Percentiles rank a stretch among this genome's conserved stretches.
Conservation (phyloP, 30 jellyfish, hydroid and myxozoan species). For the Hydractinia symbiolongicarpus region DNA sequence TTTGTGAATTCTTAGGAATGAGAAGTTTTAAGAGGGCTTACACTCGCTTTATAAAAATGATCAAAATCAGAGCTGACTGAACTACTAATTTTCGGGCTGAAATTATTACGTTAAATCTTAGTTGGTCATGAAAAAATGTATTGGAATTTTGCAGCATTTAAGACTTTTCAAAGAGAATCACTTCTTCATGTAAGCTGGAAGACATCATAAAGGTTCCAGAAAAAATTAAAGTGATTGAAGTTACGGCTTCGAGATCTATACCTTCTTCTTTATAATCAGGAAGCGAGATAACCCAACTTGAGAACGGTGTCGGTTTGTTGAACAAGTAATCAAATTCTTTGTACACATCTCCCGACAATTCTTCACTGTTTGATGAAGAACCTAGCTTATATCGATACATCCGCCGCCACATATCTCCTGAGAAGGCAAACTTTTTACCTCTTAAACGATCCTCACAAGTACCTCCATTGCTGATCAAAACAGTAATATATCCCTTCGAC, state of each 20-base stretch:
- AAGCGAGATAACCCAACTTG: neutral
- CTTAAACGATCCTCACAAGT: neutral
- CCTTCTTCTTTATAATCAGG: neutral
- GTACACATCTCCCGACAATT: neutral
- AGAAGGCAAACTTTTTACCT: neutral
- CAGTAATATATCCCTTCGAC: neutral
- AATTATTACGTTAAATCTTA: too few species aligned
- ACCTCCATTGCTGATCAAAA: neutral
- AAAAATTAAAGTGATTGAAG: neutral
- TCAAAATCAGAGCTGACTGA: too few species aligned
- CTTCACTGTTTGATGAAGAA: neutral
- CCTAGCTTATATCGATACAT: neutral
- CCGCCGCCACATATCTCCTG: neutral
- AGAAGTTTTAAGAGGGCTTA: too few species aligned
- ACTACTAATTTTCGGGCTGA: too few species aligned
- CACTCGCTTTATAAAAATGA: too few species aligned
- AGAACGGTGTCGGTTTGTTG: neutral
- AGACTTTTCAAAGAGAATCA: too few species aligned
- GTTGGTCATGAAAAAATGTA: too few species aligned
- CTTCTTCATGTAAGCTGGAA: too few species aligned
- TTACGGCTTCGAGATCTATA: neutral
- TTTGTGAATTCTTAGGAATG: too few species aligned
- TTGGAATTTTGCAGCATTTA: too few species aligned
- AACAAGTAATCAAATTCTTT: neutral
- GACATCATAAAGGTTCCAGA: neutral